A percentile compares a stretch with the other conserved stretches of the same genome.
These are phyloP conservation scores for Malurus elegans DNA, from an alignment of 2,113 vertebrate species.

Conservation along the genomic window DNA sequence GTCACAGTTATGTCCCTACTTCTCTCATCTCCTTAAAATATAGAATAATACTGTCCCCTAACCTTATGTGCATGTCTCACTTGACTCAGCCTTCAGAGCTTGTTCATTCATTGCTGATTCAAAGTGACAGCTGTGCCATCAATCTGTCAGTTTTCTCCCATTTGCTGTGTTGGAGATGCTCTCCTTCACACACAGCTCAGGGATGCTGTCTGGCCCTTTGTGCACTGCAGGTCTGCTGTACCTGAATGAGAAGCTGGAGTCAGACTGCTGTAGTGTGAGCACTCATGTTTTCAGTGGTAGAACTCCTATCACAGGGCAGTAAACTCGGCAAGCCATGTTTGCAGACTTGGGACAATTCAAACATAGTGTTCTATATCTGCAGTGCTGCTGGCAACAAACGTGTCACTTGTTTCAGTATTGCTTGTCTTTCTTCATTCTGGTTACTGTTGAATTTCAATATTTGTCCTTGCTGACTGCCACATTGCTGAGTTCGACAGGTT, in stretches of 20 bases:
- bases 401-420: background rate
- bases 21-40: background rate
- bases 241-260: background rate
- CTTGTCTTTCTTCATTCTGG: conserved; percentile 12
- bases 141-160: background rate
- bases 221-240: background rate
- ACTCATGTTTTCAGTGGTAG: background rate
- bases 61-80: background rate
- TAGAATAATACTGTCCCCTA: background rate
- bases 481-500: background rate
- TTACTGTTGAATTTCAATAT: conserved; percentile 26
- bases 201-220: background rate
- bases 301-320: background rate
- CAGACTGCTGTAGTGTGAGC: background rate
- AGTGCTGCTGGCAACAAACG: background rate
- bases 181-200: background rate
- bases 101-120: background rate
- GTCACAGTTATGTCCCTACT: background rate
- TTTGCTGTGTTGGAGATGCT: background rate
- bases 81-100: background rate
- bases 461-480: conserved; percentile 23
- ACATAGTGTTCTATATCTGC: background rate
- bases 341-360: background rate
- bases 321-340: background rate
- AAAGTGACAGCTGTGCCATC: conserved; percentile 3